Evolutionary conservation across 1,140 invertebrate species (phyloP), one percentile per base, ranked within the genome.

Genomic region (Drosophila tropicalis): DNA sequence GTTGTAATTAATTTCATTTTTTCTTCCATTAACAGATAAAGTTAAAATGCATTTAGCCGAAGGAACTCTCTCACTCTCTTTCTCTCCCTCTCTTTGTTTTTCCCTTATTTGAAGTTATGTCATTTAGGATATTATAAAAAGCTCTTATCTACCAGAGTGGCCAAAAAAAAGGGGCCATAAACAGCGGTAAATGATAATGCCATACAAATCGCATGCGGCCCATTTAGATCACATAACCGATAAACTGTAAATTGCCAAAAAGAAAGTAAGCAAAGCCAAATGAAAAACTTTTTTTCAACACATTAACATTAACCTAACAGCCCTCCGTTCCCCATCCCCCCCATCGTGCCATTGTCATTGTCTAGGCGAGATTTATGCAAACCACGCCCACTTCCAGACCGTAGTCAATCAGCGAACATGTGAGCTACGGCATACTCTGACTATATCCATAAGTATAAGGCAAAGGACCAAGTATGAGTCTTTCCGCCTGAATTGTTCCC

Each of bases 171-270:
- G 29, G 25, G 73, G 51, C 61, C 40, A 73, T 69, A 66, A 62
- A 64, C 70, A 66, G 76, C 65, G 78, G 71, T 85, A 79, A 87
- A 87, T 83, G 83, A 83, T 87, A 87, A 87, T 87, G 79, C 62
- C 62, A 54, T 68, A 71, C 72, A 82, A 86, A 86, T 87, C 79
- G 83, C 83, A 83, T 63, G 71, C 64, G 62, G 79, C 41, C 79
- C 84, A 86, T 86, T 86, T 83, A 87, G 82, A 87, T 86, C 79
- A 83, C 80, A 86, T 86, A 89, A 87, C 72, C 78, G 77, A 89
- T 87, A 87, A 89, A 89, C 80, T 83, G 83, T 76, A 79, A 87
- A 89, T 87, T 89, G 83, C 76, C 79, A 63, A 55, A 61, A 64
- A 58, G 62, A 67, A 76, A 79, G 73, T 66, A 57, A 44, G 40